These are phyloP conservation scores for Nematolebias whitei DNA, from an alignment of 2,113 vertebrate genomes.

Conservation along the genomic window DNA sequence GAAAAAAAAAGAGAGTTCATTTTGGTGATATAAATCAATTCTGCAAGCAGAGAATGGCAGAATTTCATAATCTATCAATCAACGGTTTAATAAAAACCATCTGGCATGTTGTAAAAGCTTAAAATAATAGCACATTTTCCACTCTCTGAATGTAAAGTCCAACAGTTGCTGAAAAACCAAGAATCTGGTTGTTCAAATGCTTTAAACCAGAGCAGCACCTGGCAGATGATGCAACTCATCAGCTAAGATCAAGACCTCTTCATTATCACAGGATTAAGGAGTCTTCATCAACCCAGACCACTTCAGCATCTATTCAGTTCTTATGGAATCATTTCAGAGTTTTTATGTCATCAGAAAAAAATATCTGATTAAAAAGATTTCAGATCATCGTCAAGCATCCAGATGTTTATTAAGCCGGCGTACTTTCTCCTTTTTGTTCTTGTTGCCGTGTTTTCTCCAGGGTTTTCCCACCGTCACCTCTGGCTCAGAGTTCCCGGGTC, in stretches of 20 bases:
- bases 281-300: neutral
- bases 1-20: slow-evolving; percentile 21
- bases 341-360: slow-evolving; percentile 20
- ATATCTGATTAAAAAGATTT: slow-evolving; percentile 15
- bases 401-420: slow-evolving; percentile 90
- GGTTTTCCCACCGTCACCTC: slow-evolving; percentile 82
- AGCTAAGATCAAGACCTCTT: slow-evolving; percentile 3
- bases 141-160: slow-evolving; percentile 1
- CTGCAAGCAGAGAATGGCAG: neutral
- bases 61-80: neutral
- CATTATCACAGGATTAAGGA: slow-evolving; percentile 6
- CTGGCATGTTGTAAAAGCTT: neutral
- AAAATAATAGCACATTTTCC: neutral
- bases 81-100: neutral
- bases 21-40: slow-evolving; percentile 4
- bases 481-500: slow-evolving; percentile 17
- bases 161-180: slow-evolving; percentile 1
- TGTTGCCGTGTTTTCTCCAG: slow-evolving; percentile 97
- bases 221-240: slow-evolving; percentile 6
- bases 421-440: slow-evolving; percentile 95
- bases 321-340: slow-evolving; percentile 30
- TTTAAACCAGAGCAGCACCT: slow-evolving; percentile 3
- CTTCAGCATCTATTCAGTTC: slow-evolving; percentile 6
- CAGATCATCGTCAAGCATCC: slow-evolving; percentile 81
- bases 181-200: slow-evolving; percentile 31